phyloP scores from a whole-genome alignment of 2,113 vertebrate species.

The Hirundichthys speculiger region DNA sequence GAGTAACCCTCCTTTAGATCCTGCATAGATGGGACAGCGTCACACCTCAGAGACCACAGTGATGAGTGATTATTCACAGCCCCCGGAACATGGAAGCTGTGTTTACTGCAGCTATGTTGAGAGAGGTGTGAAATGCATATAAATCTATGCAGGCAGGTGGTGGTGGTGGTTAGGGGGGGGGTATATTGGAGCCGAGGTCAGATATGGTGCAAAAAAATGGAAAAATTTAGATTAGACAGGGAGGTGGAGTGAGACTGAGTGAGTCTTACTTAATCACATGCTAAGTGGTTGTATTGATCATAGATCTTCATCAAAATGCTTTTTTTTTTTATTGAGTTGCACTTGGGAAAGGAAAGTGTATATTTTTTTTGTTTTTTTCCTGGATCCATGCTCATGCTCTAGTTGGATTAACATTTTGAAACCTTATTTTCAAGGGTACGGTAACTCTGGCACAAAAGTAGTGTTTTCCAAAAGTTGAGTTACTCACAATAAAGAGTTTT shows the following conservation, averaged over 20 bases:
- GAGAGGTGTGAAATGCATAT: constrained; percentile 17
- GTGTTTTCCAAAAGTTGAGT: background rate
- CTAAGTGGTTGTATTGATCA: constrained; percentile 58
- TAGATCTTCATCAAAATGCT: constrained; percentile 42
- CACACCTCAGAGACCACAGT: constrained; percentile 13
- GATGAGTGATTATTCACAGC: constrained; percentile 39
- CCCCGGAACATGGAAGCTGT: constrained; percentile 31
- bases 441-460: background rate
- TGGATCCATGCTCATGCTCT: background rate
- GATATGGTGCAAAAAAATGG: constrained; percentile 2
- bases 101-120: constrained; percentile 18
- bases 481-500: background rate
- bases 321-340: constrained; percentile 51
- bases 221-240: background rate
- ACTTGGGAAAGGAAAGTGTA: background rate
- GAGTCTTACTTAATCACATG: constrained; percentile 39
- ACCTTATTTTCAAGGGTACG: background rate
- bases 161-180: no score
- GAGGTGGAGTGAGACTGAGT: constrained; percentile 17
- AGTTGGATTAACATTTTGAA: background rate
- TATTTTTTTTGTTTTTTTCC: no score
- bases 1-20: constrained; percentile 25
- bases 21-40: constrained; percentile 18
- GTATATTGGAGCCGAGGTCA: constrained; percentile 5
- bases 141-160: constrained; percentile 12